Evolutionary conservation across 2,113 vertebrate genomes (phyloP).

Genomic region (Gallinago media): DNA sequence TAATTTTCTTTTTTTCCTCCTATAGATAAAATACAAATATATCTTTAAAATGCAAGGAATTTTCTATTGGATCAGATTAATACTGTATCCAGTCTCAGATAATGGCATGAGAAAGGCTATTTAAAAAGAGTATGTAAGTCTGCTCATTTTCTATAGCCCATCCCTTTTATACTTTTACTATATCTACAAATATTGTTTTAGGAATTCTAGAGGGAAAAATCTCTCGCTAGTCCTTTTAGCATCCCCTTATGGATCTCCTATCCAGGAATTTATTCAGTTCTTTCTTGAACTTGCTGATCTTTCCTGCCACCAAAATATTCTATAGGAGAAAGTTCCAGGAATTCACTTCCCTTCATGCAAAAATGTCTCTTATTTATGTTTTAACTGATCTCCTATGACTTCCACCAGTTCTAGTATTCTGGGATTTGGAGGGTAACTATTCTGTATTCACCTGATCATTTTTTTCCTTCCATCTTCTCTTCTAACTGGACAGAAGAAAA

Average conservation of each 20-base stretch:
- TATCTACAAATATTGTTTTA: not conserved
- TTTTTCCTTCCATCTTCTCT: not conserved
- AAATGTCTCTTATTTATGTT: not conserved
- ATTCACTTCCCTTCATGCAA: not conserved
- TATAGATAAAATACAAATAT: not conserved
- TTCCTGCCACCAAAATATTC: not conserved
- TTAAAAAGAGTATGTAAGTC: not conserved
- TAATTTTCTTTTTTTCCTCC: not conserved
- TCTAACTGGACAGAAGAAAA: not conserved
- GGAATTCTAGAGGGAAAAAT: not conserved
- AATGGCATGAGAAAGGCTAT: not conserved
- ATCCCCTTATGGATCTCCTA: not conserved
- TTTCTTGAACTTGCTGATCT: not conserved
- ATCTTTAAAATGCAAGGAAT: not conserved
- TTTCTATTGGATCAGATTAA: not conserved
- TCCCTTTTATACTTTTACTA: not conserved
- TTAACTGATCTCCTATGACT: not conserved
- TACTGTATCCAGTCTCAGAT: not conserved
- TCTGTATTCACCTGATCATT: not conserved
- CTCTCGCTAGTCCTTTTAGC: not conserved
- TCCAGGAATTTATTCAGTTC: not conserved
- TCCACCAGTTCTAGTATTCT: not conserved
- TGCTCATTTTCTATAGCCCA: not conserved
- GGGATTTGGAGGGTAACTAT: not conserved
- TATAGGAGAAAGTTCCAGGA: not conserved